A percentile compares a stretch with the other conserved stretches of the same genome.
phyloP scores from a whole-genome alignment of 2,113 vertebrate species.

The Mirza zaza region DNA sequence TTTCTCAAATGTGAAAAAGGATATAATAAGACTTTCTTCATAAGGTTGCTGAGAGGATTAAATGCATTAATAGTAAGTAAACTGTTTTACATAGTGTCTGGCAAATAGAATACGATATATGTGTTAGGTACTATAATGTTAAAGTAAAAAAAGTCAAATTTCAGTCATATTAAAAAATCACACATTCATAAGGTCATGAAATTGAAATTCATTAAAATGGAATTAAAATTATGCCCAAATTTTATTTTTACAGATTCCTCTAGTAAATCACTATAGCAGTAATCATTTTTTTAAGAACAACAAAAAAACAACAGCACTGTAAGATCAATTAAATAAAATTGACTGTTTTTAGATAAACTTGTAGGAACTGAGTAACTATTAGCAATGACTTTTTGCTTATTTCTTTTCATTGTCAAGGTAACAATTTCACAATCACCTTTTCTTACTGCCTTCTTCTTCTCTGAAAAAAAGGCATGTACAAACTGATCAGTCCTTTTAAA shows the following conservation, averaged over 20 bases:
- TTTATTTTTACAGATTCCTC: conserved; percentile 2
- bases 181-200: not conserved
- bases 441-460: not conserved
- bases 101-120: not conserved
- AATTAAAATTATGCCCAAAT: conserved; percentile 16
- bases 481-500: conserved; percentile 51
- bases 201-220: not conserved
- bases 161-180: not conserved
- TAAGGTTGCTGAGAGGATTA: not conserved
- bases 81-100: not conserved
- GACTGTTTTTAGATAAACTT: conserved; percentile 53
- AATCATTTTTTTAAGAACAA: not conserved
- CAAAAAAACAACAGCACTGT: not conserved
- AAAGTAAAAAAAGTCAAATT: not conserved
- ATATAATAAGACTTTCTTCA: not conserved
- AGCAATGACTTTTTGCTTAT: conserved; percentile 59
- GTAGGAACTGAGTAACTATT: conserved; percentile 17
- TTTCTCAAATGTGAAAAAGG: not conserved
- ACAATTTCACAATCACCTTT: conserved; percentile 61
- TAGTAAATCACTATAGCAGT: not conserved
- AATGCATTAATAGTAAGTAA: not conserved
- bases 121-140: not conserved
- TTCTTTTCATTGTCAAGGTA: conserved; percentile 68
- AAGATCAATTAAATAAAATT: conserved; percentile 51
- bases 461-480: not conserved